Evolutionary conservation across 2,797 vertebrate genomes (phyloP).

Genomic region (Rhynchonycteris naso): DNA sequence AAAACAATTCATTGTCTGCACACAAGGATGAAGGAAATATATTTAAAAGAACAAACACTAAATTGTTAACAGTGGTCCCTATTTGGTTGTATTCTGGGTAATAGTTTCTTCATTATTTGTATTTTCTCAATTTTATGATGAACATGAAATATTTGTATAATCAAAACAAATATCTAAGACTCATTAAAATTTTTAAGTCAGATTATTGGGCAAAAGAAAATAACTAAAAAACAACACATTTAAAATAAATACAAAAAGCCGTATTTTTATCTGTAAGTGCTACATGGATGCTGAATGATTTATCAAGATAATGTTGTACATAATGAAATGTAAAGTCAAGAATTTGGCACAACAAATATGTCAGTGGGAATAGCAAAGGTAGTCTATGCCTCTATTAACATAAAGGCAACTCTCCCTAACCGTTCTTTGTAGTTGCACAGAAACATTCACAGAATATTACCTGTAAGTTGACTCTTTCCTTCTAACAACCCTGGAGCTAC

Average conservation of each 20-base stretch:
- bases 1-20: background rate
- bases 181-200: background rate
- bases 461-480: background rate
- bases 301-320: background rate
- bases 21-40: background rate
- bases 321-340: background rate
- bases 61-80: background rate
- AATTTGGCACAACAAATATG: background rate
- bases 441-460: background rate
- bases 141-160: background rate
- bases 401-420: background rate
- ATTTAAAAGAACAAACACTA: background rate
- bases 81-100: background rate
- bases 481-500: background rate
- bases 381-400: background rate
- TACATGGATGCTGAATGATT: background rate
- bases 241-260: background rate
- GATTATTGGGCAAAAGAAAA: background rate
- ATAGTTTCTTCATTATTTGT: slow-evolving; percentile 30
- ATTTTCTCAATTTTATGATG: slow-evolving; percentile 9
- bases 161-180: slow-evolving; percentile 40
- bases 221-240: background rate
- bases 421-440: background rate
- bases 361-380: background rate
- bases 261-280: background rate